phyloP scores from a whole-genome alignment of 1,140 invertebrate species.

The Teleopsis dalmanni region DNA sequence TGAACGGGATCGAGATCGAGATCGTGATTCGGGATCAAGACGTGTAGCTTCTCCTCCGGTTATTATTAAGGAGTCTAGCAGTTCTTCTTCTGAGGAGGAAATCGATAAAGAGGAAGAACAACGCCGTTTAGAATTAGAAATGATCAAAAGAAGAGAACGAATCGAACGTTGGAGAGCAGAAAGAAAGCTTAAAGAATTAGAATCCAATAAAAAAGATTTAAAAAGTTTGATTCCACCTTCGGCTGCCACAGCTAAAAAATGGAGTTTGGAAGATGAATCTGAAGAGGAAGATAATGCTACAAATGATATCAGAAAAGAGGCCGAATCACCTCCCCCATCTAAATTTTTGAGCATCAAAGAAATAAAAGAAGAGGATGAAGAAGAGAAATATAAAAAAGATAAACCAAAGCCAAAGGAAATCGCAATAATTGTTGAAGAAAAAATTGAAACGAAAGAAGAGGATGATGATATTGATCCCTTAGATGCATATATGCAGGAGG shows the following conservation, averaged over 20 bases:
- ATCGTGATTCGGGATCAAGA: slow-evolving; percentile 20
- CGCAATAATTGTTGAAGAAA: slow-evolving; percentile 50
- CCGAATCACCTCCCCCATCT: slow-evolving; percentile 29
- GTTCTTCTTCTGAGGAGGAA: slow-evolving; percentile 24
- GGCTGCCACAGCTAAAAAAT: slow-evolving; percentile 63
- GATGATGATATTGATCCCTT: slow-evolving; percentile 86
- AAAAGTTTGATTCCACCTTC: slow-evolving; percentile 22
- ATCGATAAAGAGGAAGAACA: slow-evolving; percentile 69
- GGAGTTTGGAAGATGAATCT: slow-evolving; percentile 88
- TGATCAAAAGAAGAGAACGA: slow-evolving; percentile 90
- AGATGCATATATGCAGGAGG: slow-evolving; percentile 92
- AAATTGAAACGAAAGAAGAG: slow-evolving; percentile 59
- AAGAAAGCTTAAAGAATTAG: slow-evolving; percentile 76
- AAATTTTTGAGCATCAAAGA: slow-evolving; percentile 46
- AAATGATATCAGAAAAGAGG: slow-evolving; percentile 22
- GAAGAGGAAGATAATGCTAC: slow-evolving; percentile 54
- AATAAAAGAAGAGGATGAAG: slow-evolving; percentile 46
- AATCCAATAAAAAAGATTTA: slow-evolving; percentile 66
- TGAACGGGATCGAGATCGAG: slow-evolving; percentile 33
- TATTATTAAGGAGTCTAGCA: slow-evolving; percentile 22
- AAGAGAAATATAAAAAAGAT: slow-evolving; percentile 50
- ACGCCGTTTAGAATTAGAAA: slow-evolving; percentile 84
- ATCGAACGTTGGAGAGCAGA: slow-evolving; percentile 89
- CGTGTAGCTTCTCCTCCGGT: slow-evolving; percentile 10
- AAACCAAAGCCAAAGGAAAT: slow-evolving; percentile 48